phyloP scores from a whole-genome alignment of 1,140 invertebrate species.

The Lineus longissimus region DNA sequence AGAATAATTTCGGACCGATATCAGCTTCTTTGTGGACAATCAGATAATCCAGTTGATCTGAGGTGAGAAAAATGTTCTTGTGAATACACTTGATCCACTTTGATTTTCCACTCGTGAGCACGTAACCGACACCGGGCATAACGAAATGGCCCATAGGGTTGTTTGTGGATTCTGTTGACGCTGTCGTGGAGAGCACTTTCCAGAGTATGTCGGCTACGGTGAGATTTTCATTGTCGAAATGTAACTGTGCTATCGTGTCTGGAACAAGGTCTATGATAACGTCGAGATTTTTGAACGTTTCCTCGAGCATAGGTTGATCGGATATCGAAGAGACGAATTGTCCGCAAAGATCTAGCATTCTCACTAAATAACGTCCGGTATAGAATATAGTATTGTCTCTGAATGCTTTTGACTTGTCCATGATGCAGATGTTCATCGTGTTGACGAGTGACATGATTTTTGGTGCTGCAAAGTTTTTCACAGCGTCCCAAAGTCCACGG shows the following conservation, averaged over 20 bases:
- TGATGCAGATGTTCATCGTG: neutral
- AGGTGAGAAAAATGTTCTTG: neutral
- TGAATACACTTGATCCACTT: neutral
- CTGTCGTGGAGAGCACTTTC: slow-evolving; percentile 1
- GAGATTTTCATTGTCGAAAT: slow-evolving; percentile 4
- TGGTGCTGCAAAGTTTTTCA: neutral
- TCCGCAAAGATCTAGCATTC: slow-evolving; percentile 5
- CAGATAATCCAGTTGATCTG: neutral
- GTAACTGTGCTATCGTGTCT: neutral
- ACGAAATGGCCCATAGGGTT: neutral
- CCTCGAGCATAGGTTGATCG: neutral
- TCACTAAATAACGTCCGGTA: slow-evolving; percentile 1
- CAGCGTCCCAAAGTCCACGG: neutral
- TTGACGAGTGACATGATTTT: neutral
- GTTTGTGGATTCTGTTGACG: neutral
- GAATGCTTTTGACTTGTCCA: neutral
- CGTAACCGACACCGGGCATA: slow-evolving; percentile 1
- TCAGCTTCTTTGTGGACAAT: neutral
- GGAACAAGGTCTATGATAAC: neutral
- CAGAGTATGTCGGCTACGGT: slow-evolving; percentile 1
- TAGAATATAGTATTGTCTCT: slow-evolving; percentile 3
- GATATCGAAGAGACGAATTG: neutral
- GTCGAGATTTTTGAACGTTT: slow-evolving; percentile 6
- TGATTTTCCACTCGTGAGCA: neutral
- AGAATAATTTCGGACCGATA: neutral